Conservation (phyloP, 2,888 invertebrate genomes). For the Nipponacmea schrenckii region DNA sequence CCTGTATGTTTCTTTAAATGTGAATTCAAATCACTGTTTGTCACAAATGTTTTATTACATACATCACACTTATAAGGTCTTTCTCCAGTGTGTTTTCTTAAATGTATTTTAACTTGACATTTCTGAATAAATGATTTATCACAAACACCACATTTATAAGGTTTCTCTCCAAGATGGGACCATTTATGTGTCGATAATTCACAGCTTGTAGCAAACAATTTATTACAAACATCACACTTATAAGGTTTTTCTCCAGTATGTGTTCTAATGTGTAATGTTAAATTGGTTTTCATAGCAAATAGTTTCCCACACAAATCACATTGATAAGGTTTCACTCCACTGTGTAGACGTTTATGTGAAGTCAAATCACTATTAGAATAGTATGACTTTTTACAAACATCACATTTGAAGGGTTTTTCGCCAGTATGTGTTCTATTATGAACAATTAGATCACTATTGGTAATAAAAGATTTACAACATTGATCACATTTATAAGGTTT, state of each 20-base stretch:
- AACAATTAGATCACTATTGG: neutral
- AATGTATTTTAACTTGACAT: no score
- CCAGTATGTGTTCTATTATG: neutral
- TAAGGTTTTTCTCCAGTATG: neutral
- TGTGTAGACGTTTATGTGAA: neutral
- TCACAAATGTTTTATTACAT: no score
- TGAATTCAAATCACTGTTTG: neutral
- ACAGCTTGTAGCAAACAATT: no score
- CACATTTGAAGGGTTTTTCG: neutral
- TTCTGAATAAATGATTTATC: no score
- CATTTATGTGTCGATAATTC: no score
- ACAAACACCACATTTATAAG: no score
- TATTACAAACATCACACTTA: neutral
- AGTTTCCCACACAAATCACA: neutral
- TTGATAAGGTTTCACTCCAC: neutral
- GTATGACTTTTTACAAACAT: neutral
- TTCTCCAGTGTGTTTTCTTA: no score
- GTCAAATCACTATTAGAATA: neutral
- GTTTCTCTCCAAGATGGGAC: no score
- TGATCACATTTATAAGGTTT: constrained; percentile 2
- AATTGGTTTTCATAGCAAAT: neutral
- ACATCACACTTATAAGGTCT: no score
- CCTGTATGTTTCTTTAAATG: constrained; percentile 17
- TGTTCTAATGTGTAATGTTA: neutral
- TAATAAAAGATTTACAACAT: neutral